Percentiles rank a stretch among this genome's conserved stretches.
phyloP scores from a whole-genome alignment of 2,113 vertebrate species.

The Colossoma macropomum region DNA sequence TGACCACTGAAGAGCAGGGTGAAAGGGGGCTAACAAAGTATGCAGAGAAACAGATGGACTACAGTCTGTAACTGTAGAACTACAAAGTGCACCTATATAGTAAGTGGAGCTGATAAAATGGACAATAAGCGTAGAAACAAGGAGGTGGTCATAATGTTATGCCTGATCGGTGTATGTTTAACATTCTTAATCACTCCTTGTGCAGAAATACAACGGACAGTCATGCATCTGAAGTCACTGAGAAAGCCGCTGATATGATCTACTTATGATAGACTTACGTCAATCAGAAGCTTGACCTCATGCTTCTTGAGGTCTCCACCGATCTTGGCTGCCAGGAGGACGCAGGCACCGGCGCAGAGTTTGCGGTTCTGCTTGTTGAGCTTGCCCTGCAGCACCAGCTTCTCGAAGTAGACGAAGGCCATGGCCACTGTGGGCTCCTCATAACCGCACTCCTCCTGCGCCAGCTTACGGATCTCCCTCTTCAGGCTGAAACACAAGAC shows the following conservation, averaged over 20 bases:
- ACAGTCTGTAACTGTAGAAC: too few species aligned
- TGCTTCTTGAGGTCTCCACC: slow-evolving; percentile 97
- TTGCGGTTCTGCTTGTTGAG: slow-evolving; percentile 99
- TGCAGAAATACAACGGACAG: too few species aligned
- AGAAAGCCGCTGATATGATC: neutral
- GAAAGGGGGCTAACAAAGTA: too few species aligned
- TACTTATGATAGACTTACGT: slow-evolving; percentile 79
- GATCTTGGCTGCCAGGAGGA: slow-evolving; percentile 95
- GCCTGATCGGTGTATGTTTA: too few species aligned
- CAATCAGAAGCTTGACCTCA: slow-evolving; percentile 96
- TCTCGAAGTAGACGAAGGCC: slow-evolving; percentile 99
- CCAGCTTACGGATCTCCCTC: slow-evolving; percentile 94
- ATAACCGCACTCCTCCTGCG: slow-evolving; percentile 92
- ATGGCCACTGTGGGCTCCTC: slow-evolving; percentile 97
- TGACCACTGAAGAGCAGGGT: too few species aligned
- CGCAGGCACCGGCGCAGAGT: slow-evolving; percentile 94
- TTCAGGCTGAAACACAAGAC: slow-evolving; percentile 83
- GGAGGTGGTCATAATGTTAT: too few species aligned
- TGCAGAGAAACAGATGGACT: too few species aligned
- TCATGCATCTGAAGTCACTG: too few species aligned
- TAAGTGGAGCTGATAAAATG: too few species aligned
- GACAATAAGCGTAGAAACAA: too few species aligned
- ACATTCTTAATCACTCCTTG: too few species aligned
- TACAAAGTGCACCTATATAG: too few species aligned
- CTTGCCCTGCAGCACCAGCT: slow-evolving; percentile 96